These are phyloP conservation scores for Ia io DNA, from an alignment of 2,113 vertebrate genomes.

Conservation along the genomic window DNA sequence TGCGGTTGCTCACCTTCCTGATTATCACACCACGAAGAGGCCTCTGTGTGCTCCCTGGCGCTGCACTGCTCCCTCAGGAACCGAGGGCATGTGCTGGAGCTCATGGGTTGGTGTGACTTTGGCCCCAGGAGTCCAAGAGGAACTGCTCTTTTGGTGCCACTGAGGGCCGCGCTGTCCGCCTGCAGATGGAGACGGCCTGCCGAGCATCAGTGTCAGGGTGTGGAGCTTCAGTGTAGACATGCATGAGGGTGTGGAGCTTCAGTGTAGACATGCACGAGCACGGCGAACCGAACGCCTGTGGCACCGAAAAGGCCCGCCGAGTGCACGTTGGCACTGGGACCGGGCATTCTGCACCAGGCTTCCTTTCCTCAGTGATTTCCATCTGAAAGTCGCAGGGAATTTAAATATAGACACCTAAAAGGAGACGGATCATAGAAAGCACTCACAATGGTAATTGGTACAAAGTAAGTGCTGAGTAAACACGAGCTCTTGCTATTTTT, in stretches of 20 bases:
- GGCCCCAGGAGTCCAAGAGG: conserved; percentile 72
- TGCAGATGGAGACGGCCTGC: conserved; percentile 74
- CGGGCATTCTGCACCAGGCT: fast-evolving
- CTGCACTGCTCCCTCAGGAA: conserved; percentile 73
- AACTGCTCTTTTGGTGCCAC: conserved; percentile 75
- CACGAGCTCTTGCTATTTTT: neutral
- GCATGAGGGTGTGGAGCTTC: neutral
- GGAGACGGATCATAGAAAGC: neutral
- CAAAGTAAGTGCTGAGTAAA: neutral
- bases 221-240: conserved; percentile 38
- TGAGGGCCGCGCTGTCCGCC: conserved; percentile 69
- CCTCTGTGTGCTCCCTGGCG: conserved; percentile 67
- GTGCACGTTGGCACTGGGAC: neutral
- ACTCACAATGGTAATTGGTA: neutral
- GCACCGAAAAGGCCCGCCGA: conserved; percentile 69
- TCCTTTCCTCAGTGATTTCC: neutral
- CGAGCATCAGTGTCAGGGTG: conserved; percentile 50
- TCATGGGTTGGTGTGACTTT: conserved; percentile 79
- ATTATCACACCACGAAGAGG: conserved; percentile 76
- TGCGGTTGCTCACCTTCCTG: conserved; percentile 77
- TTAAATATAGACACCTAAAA: neutral
- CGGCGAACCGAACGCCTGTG: conserved; percentile 50
- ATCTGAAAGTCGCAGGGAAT: neutral
- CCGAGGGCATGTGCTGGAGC: conserved; percentile 78
- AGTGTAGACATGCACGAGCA: conserved; percentile 67